Evolutionary conservation across 2,888 invertebrate species (phyloP), one percentile per base, ranked within the genome.

Genomic region (Homarus gammarus): DNA sequence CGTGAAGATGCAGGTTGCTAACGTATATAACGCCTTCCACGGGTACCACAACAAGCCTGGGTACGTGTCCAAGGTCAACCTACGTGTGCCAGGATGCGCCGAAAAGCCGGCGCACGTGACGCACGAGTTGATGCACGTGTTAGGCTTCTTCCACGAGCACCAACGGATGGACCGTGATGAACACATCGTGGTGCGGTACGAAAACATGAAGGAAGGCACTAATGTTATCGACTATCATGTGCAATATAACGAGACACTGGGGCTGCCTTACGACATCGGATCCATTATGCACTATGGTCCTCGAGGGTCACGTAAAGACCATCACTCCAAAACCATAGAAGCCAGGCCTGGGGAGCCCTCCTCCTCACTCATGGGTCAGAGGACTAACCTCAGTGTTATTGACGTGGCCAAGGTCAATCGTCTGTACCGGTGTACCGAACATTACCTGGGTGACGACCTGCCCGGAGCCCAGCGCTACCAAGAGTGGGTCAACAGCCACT

Each of bases 381-480:
- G 92, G 3, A 27, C 27, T 0, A 90, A 87, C 0, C 90, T 92
- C 56, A 92, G 91, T 51, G 51, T 12, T 5, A 84, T 64, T 5
- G 92, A 92, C 51, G n/a, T 92, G 2, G 87, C 87, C n/a, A 91
- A 90, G 61, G 79, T 92, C 22, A 92, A 92, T 56, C 89, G 91
- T 31, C 68, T 92, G 36, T 92, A 92, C 73, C 70, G 22, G 6
- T 72, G 83, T n/a, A 0, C 6, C 2, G 51, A 51, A 0, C 22
- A 51, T 12, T 83, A 83, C 12, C 22, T 72, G 33, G 83, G 83
- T 2, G 31, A 36, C 2, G 83, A 83, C 33, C 33, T 83, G 2
- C 70, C 49, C 1, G 82, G 82, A 5, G n/a, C 82, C 31, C 6
- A n/a, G 0, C 18, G 49, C 1, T 82, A 82, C 64, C 3, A 8